phyloP scores from a whole-genome alignment of 2,797 vertebrate genomes.

The Scyliorhinus canicula region DNA sequence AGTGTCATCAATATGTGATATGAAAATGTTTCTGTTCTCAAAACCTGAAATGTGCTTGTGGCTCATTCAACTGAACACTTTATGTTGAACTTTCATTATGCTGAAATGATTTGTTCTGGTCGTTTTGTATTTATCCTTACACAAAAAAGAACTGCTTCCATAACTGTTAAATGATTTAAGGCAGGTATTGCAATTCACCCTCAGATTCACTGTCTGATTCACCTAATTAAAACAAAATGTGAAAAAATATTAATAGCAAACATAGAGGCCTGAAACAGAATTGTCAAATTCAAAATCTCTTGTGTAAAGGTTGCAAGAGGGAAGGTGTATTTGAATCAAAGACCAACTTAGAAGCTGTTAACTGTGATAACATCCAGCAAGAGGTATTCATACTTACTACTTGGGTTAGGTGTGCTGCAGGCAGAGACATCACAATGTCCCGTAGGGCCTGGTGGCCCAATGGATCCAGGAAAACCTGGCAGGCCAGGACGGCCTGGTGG shows the following conservation, averaged over 20 bases:
- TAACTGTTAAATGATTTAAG: background rate
- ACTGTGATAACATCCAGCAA: background rate
- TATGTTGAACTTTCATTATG: too few relatives aligned
- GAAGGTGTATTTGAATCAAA: background rate
- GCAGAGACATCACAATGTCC: conserved; percentile 7
- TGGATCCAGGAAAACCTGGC: conserved; percentile 42
- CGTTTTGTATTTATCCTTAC: background rate
- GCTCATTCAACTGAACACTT: conserved; percentile 10
- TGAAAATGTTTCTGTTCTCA: background rate
- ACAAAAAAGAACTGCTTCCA: background rate
- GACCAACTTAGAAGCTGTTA: background rate
- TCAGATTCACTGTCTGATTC: conserved; percentile 12
- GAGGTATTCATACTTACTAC: background rate
- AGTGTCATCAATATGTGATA: too few relatives aligned
- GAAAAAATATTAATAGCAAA: background rate
- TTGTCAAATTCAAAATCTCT: background rate
- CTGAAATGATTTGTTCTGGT: background rate
- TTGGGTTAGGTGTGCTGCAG: conserved; percentile 7
- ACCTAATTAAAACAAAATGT: conserved; percentile 27
- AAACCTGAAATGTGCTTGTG: background rate
- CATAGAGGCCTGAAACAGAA: background rate
- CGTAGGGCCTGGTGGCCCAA: background rate
- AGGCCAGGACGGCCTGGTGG: conserved; percentile 49
- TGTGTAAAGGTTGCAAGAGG: background rate
- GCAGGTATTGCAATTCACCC: conserved; percentile 10